Percentiles rank a stretch among this genome's conserved stretches.
phyloP scores from a whole-genome alignment of 2,797 vertebrate species.

The Schizopygopsis malacanthus region DNA sequence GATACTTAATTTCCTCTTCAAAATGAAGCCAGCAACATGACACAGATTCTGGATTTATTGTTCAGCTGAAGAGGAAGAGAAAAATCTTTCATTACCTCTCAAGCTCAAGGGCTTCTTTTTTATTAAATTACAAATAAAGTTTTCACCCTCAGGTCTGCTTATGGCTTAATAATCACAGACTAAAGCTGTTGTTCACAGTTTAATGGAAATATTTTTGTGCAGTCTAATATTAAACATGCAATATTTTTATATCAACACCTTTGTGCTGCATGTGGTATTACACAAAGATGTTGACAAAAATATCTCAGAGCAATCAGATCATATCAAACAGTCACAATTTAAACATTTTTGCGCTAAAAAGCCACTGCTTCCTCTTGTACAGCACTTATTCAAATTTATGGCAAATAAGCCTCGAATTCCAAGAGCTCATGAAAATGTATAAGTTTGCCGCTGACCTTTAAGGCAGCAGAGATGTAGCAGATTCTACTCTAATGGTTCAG shows the following conservation, averaged over 20 bases:
- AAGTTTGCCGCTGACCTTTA: constrained; percentile 61
- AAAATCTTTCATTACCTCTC: neutral
- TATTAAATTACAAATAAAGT: constrained; percentile 1
- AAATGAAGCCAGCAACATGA: neutral
- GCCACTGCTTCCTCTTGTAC: constrained; percentile 32
- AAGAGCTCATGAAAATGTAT: constrained; percentile 58
- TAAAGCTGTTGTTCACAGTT: constrained; percentile 26
- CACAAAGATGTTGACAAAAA: neutral
- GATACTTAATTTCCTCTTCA: neutral
- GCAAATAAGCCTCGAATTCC: constrained; percentile 41
- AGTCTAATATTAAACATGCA: neutral
- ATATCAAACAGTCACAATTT: neutral
- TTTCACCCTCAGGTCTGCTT: neutral
- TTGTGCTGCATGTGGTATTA: neutral
- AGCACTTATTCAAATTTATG: constrained; percentile 58
- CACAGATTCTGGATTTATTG: constrained; percentile 10
- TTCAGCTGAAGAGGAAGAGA: neutral
- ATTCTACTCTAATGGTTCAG: constrained; percentile 44
- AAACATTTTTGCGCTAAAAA: constrained; percentile 15
- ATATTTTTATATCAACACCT: neutral
- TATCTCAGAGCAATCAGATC: neutral
- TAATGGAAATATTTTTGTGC: neutral
- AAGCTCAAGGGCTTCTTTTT: neutral
- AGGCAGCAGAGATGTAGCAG: constrained; percentile 45
- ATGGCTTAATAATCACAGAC: neutral